phyloP scores from a whole-genome alignment of 2,797 vertebrate genomes.

The Gouania willdenowi region DNA sequence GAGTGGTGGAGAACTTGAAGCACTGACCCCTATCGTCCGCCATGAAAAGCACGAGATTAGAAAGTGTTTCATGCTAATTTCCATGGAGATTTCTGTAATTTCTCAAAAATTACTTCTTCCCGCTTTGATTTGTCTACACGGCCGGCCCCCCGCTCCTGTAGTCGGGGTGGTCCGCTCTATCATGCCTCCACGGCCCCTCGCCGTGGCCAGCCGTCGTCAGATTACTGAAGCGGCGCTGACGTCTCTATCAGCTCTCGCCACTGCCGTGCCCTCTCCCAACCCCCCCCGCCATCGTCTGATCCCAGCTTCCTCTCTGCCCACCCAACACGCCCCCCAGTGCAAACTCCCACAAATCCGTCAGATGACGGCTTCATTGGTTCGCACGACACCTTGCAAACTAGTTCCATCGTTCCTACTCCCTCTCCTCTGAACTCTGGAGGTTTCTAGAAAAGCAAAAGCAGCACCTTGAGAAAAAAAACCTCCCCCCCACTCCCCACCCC shows the following conservation, averaged over 20 bases:
- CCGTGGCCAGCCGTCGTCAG: constrained; percentile 85
- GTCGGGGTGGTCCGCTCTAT: constrained; percentile 91
- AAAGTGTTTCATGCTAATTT: constrained; percentile 99
- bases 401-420: constrained; percentile 53
- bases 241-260: constrained; percentile 91
- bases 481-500: constrained; percentile 8
- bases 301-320: constrained; percentile 62
- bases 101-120: constrained; percentile 88
- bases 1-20: constrained; percentile 80
- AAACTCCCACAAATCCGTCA: constrained; percentile 84
- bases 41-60: constrained; percentile 96
- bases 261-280: constrained; percentile 76
- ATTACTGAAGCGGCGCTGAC: constrained; percentile 91
- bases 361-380: constrained; percentile 93
- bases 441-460: constrained; percentile 64
- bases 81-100: constrained; percentile 99
- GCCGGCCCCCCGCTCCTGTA: constrained; percentile 75
- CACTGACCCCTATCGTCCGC: constrained; percentile 92
- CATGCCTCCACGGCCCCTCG: constrained; percentile 82
- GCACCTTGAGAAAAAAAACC: constrained; percentile 58
- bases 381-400: constrained; percentile 74
- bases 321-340: constrained; percentile 56
- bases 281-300: constrained; percentile 58
- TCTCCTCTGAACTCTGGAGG: constrained; percentile 67
- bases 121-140: constrained; percentile 84